phyloP scores from a whole-genome alignment of 2,888 invertebrate species.

The Atherix ibis region DNA sequence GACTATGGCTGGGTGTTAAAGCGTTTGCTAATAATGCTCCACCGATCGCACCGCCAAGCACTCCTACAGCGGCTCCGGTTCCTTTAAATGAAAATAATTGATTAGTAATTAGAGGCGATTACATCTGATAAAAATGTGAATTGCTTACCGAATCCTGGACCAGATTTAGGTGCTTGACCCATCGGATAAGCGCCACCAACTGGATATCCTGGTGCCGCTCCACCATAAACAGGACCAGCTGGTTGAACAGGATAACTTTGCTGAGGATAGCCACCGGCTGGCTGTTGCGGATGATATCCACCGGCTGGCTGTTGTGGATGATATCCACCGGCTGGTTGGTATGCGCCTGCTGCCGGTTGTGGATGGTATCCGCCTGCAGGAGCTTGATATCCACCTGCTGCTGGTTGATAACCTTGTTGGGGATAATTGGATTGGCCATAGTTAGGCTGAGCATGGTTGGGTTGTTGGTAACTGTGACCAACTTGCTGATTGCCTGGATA shows the following conservation, averaged over 20 bases:
- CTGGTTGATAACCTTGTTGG: constrained; percentile 7
- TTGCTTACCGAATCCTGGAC: constrained; percentile 28
- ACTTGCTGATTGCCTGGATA: constrained; percentile 5
- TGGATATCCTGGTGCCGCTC: constrained; percentile 3
- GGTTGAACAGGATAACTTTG: neutral
- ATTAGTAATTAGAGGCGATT: neutral
- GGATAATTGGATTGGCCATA: constrained; percentile 18
- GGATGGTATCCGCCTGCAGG: too few relatives aligned
- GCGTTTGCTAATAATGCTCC: constrained; percentile 27
- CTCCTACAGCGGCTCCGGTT: too few relatives aligned
- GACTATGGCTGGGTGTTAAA: constrained; percentile 19
- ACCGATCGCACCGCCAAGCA: constrained; percentile 26
- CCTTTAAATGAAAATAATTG: constrained; percentile 15
- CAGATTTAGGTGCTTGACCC: constrained; percentile 22
- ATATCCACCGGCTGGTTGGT: too few relatives aligned
- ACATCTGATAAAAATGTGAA: neutral
- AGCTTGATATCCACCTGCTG: too few relatives aligned
- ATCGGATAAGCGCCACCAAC: neutral
- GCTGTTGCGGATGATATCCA: too few relatives aligned
- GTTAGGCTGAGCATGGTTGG: constrained; percentile 19
- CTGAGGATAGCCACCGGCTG: constrained; percentile 1
- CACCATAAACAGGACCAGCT: too few relatives aligned
- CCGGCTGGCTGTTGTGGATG: neutral
- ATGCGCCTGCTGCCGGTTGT: too few relatives aligned
- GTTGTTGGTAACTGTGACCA: constrained; percentile 16